Evolutionary conservation across 1,140 invertebrate genomes (phyloP), one percentile per base, ranked within the genome.

Genomic region (Caenorhabditis briggsae): DNA sequence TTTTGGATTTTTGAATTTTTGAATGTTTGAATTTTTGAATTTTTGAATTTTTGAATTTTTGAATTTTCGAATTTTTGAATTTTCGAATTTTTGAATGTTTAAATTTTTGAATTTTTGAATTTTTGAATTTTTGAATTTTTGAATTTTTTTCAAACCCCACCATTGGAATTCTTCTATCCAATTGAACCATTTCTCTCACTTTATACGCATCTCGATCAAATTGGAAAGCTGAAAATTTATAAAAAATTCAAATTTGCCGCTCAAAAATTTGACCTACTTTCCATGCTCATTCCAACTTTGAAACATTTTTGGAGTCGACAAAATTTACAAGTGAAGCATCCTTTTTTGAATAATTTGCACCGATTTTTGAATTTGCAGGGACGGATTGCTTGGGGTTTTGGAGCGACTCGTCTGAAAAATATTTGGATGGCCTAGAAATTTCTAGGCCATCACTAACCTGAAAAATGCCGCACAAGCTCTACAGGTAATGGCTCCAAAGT

Each of bases 231-330:
- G 23, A 33, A 33, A 33, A 1, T 33, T 33, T 33, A 2, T 33
- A 8, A 61, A 23, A 12, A 23, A 9, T 20, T 20, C 8, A 18
- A 5, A 58, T 20, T 58, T 58, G 3, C 1, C 33, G 33, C 56
- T 6, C 2, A 61, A 20, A 20, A 20, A 11, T 61, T 61, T 33
- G 25, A 61, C 59, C 14, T 23, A 61, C 59, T 61, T 25, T 61
- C 59, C 25, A 23, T 12, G 14, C 18, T 25, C 59, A 61, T 61
- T 14, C 59, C 59, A 25, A 61, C 59, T 11, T 14, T 8, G 11
- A 61, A 61, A 61, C 59, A 61, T 33, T 61, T 61, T 20, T 61
- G 59, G 9, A 61, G 59, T 25, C 59, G 20, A 25, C 59, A 61
- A 14, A 25, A 61, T 33, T 61, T 61, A 61, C 59, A 61, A 11